Conservation (phyloP, 2,797 vertebrate species). For the Siniperca undulata region DNA sequence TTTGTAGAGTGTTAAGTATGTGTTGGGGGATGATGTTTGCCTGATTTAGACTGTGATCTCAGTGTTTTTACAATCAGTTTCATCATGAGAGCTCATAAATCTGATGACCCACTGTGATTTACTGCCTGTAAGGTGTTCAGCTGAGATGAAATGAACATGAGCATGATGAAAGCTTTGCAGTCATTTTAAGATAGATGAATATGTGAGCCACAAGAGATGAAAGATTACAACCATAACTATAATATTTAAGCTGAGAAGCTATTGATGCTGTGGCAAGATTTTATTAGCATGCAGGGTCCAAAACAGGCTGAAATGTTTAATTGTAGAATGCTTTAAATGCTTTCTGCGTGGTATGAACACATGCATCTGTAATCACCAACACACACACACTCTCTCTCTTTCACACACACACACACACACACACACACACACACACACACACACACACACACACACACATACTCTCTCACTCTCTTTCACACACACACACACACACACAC, state of each 20-base stretch:
- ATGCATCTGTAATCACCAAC: conserved; percentile 37
- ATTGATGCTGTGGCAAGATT: background rate
- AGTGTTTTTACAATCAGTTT: conserved; percentile 10
- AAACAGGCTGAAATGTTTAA: background rate
- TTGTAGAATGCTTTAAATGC: conserved; percentile 15
- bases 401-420: conserved; percentile 37
- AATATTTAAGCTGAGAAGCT: background rate
- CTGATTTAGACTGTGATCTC: conserved; percentile 14
- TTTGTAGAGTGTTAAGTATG: background rate
- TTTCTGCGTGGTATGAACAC: conserved; percentile 40
- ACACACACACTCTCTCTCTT: conserved; percentile 20
- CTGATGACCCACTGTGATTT: conserved; percentile 2
- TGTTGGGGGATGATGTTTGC: background rate
- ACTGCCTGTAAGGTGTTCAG: conserved; percentile 1
- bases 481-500: conserved; percentile 45
- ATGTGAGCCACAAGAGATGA: background rate
- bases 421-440: conserved; percentile 46
- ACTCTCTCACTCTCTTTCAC: conserved; percentile 10
- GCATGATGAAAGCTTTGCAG: conserved; percentile 24
- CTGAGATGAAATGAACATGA: background rate
- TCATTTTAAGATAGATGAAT: conserved; percentile 26
- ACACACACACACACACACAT: conserved; percentile 41
- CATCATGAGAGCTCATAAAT: conserved; percentile 2
- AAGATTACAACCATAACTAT: conserved; percentile 16
- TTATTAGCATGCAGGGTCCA: background rate